These are phyloP conservation scores for Dryobota labecula DNA, from an alignment of 2,888 invertebrate species.

Conservation along the genomic window DNA sequence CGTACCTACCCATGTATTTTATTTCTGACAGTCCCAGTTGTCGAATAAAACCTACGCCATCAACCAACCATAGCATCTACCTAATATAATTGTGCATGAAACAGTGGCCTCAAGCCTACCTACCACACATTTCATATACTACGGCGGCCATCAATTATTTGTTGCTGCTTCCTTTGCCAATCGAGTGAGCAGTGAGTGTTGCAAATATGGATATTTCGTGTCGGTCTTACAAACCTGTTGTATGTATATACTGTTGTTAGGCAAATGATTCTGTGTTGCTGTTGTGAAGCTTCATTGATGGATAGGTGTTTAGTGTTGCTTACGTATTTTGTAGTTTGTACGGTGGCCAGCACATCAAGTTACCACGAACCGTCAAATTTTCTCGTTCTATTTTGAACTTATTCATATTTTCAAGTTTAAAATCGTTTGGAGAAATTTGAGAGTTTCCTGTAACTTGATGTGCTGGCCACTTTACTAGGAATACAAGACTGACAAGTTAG, in stretches of 20 bases:
- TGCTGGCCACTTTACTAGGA: too few relatives aligned
- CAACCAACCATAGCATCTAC: background rate
- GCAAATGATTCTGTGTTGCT: constrained; percentile 5
- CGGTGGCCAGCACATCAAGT: too few relatives aligned
- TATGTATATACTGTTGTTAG: constrained; percentile 11
- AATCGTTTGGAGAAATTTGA: too few relatives aligned
- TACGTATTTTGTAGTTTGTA: too few relatives aligned
- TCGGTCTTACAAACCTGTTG: constrained; percentile 51
- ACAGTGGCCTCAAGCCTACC: constrained; percentile 28
- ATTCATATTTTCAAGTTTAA: too few relatives aligned
- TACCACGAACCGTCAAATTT: too few relatives aligned
- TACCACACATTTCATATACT: constrained; percentile 32
- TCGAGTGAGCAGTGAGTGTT: constrained; percentile 44
- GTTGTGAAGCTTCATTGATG: background rate
- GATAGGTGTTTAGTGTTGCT: background rate
- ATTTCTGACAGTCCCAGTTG: background rate
- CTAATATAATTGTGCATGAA: constrained; percentile 1
- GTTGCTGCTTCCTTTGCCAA: constrained; percentile 55
- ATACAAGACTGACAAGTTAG: background rate
- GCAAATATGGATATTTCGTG: constrained; percentile 48
- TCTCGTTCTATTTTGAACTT: too few relatives aligned
- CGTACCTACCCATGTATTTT: background rate
- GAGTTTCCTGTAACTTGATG: too few relatives aligned
- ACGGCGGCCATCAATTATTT: constrained; percentile 44
- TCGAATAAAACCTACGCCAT: background rate